phyloP scores from a whole-genome alignment of 1,140 invertebrate species.

The Drosophila neocordata region DNA sequence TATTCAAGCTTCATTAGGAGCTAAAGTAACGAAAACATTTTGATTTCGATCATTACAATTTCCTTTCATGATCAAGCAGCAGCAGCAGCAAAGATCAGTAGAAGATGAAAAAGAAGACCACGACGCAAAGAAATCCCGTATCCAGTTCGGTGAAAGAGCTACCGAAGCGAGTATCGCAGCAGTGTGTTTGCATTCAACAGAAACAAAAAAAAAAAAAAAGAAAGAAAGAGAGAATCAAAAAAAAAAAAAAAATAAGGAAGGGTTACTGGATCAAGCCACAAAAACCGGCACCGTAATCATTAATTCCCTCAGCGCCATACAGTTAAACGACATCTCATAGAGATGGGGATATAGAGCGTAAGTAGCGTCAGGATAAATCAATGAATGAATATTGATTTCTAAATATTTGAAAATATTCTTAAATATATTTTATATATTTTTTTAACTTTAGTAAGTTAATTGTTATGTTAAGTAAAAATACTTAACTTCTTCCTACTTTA shows the following conservation, averaged over 20 bases:
- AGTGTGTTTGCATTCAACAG: slow-evolving; percentile 29
- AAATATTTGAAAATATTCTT: no score
- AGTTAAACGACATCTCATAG: slow-evolving; percentile 18
- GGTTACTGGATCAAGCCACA: slow-evolving; percentile 76
- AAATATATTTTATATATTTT: no score
- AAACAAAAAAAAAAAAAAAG: background rate
- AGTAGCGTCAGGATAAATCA: no score
- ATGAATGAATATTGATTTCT: no score
- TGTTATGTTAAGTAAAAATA: no score
- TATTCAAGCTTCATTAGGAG: slow-evolving; percentile 80
- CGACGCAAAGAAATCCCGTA: slow-evolving; percentile 11
- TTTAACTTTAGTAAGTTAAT: no score
- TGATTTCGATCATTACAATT: slow-evolving; percentile 81
- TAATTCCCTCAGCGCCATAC: slow-evolving; percentile 66
- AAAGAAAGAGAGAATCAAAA: background rate
- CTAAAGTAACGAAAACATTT: slow-evolving; percentile 80
- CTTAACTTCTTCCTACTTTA: no score
- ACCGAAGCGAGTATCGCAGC: slow-evolving; percentile 57
- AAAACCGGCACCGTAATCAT: slow-evolving; percentile 66
- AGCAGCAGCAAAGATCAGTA: slow-evolving; percentile 2
- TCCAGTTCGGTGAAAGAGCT: slow-evolving; percentile 62
- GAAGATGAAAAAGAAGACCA: background rate
- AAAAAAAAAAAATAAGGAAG: slow-evolving; percentile 32
- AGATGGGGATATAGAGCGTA: background rate
- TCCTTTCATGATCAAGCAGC: slow-evolving; percentile 59